Evolutionary conservation across 2,888 invertebrate species (phyloP).

Genomic region (Pachydiplax longipennis): DNA sequence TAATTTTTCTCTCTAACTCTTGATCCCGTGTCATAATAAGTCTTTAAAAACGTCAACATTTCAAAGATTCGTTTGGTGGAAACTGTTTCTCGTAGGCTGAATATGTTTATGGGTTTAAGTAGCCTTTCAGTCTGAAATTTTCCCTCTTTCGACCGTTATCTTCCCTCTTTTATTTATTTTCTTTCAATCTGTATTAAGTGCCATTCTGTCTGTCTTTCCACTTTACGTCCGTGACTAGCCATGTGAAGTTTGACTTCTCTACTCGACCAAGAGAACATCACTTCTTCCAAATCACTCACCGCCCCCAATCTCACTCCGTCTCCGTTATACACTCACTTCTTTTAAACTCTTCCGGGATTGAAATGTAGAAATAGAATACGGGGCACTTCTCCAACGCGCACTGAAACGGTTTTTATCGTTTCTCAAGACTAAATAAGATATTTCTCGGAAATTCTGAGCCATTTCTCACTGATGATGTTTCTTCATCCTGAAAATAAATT

Average conservation of each 20-base stretch:
- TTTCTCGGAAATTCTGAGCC: not conserved
- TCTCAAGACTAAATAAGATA: not conserved
- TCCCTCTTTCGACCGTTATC: not conserved
- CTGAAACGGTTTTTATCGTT: not conserved
- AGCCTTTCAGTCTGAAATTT: too few relatives aligned
- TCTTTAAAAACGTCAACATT: too few relatives aligned
- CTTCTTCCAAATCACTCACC: not conserved
- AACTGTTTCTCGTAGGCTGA: too few relatives aligned
- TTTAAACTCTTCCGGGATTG: not conserved
- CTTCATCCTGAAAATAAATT: not conserved
- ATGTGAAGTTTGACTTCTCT: not conserved
- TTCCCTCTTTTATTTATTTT: not conserved
- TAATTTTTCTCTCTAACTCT: too few relatives aligned
- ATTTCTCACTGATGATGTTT: not conserved
- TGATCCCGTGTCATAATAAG: too few relatives aligned
- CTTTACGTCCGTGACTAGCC: not conserved
- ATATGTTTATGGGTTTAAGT: too few relatives aligned
- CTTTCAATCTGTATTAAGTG: not conserved
- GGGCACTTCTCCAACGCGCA: not conserved
- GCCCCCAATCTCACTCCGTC: not conserved
- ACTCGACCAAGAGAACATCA: not conserved
- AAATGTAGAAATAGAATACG: not conserved
- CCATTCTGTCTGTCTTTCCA: not conserved
- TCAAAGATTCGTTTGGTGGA: too few relatives aligned
- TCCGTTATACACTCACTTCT: not conserved